Evolutionary conservation across 64 coral and sea anemone species (phyloP).

Genomic region (Anthopleura sola): DNA sequence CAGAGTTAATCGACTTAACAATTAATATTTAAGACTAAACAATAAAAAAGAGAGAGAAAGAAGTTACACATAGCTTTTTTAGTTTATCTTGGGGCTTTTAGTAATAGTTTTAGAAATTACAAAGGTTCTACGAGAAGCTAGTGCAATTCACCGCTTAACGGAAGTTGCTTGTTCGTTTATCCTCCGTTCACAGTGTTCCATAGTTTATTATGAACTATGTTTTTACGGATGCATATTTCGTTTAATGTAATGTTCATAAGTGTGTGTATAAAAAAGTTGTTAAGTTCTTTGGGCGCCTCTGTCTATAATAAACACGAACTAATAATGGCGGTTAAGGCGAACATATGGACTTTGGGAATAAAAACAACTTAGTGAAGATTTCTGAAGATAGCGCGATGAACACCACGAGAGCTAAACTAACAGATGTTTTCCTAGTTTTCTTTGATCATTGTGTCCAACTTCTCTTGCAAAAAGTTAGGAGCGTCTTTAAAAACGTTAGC

Average conservation of each 20-base stretch:
- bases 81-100: too few species aligned
- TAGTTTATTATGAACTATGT: too few species aligned
- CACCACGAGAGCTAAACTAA: neutral
- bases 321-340: neutral
- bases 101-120: too few species aligned
- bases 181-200: too few species aligned
- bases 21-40: too few species aligned
- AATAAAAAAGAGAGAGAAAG: too few species aligned
- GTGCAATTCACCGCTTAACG: too few species aligned
- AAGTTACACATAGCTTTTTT: too few species aligned
- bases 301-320: neutral
- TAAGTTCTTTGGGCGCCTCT: neutral
- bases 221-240: too few species aligned
- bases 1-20: too few species aligned
- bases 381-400: neutral
- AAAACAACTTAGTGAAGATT: neutral
- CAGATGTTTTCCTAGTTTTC: neutral
- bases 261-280: neutral
- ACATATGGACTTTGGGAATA: neutral
- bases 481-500: neutral
- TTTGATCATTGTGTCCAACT: neutral
- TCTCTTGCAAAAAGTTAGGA: neutral
- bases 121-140: too few species aligned
- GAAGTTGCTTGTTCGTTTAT: too few species aligned
- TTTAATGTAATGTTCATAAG: neutral